Percentiles rank a stretch among this genome's conserved stretches.
phyloP scores from a whole-genome alignment of 1,140 invertebrate species.

The Hylaeus volcanicus region DNA sequence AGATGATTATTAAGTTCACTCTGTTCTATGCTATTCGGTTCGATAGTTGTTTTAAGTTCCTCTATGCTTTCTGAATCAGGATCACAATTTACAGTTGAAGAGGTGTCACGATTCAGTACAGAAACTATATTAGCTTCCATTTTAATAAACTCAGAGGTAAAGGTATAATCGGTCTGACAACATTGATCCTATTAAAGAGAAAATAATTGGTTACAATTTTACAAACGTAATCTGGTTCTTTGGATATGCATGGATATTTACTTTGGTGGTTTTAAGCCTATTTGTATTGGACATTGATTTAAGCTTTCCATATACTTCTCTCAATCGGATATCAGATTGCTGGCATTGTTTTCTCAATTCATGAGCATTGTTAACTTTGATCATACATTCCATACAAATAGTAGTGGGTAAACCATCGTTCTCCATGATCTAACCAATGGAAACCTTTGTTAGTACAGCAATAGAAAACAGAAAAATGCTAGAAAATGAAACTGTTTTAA shows the following conservation, averaged over 20 bases:
- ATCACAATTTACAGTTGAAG: neutral
- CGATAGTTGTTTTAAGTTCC: neutral
- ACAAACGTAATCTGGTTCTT: neutral
- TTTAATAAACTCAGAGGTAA: constrained; percentile 26
- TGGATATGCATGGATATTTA: constrained; percentile 8
- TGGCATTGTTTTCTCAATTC: constrained; percentile 74
- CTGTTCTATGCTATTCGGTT: constrained; percentile 5
- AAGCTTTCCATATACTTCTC: constrained; percentile 63
- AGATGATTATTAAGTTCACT: neutral
- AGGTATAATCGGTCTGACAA: constrained; percentile 61
- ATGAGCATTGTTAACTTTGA: constrained; percentile 68
- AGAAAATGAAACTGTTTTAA: neutral
- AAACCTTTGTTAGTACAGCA: neutral
- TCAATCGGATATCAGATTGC: constrained; percentile 65
- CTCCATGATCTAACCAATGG: constrained; percentile 58
- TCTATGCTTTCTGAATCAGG: neutral
- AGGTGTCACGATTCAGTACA: neutral
- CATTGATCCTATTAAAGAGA: constrained; percentile 59
- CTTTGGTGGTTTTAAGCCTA: constrained; percentile 17
- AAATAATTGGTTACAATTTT: neutral
- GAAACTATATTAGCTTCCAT: constrained; percentile 6
- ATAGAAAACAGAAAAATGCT: neutral
- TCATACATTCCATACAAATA: constrained; percentile 68
- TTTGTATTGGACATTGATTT: constrained; percentile 1
- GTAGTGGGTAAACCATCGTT: constrained; percentile 70